Base-by-base conservation (phyloP, 2,888 invertebrate species). In the Amphiduros pacificus region DNA sequence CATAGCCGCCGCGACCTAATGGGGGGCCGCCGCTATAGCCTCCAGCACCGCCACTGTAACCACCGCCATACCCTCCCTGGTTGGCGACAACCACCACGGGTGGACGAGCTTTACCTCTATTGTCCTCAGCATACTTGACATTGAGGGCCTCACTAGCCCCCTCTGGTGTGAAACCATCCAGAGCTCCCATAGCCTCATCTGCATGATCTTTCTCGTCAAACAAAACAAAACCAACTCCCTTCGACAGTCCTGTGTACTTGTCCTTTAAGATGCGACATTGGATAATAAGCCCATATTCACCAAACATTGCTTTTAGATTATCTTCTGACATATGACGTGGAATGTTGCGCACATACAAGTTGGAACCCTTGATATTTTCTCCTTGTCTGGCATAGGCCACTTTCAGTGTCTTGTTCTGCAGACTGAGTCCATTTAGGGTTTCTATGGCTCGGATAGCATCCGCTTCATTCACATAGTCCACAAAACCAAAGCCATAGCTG, bases 401-500 rank as follows among this genome's bases (percentile, higher is more conserved):
- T 87, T 95, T 95, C 82, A 96, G 87, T 75, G 91, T 88, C 84
- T 96, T 96, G 84, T 93, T 93, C 82, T 93, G 91, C 73, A 93
- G 88, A 82, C 90, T 90, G 70, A 91, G 88, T 32, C 94, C 94
- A 82, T 95, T 94, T 75, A 94, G 87, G 49, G 90, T 89, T 74
- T 89, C 89, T 69, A 95, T 93, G 53, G 96, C 95, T 72, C 90
- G 87, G 60, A 88, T 84, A 40, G 95, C 94, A 83, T 94, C 93
- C 78, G 91, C 90, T 68, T 91, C 90, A 63, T 89, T 88, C 58
- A 89, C 87, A 83, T 91, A 96, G 83, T 95, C 94, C 51, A 95
- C 93, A 84, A 96, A 96, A 44, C 94, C 96, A 84, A 94, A 96
- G 48, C 96, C 96, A 84, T 91, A 95, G 84, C 94, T 94, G 86